Percentiles rank a stretch among this genome's conserved stretches.
These are phyloP conservation scores for Amblyopsis rosae DNA, from an alignment of 2,113 vertebrate genomes.

Conservation along the genomic window DNA sequence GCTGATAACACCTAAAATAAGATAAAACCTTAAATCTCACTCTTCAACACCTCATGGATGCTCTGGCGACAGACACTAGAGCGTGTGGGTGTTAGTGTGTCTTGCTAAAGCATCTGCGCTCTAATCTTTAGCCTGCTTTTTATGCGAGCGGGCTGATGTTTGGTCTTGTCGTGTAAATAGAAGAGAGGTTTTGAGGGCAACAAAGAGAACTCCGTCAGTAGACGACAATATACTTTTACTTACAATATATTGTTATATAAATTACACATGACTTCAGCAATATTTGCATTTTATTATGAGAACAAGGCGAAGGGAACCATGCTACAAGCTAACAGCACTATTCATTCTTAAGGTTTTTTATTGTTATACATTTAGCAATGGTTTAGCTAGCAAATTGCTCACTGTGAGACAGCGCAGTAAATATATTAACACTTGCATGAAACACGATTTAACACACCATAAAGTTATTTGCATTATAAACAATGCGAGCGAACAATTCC, in stretches of 20 bases:
- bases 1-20: too few relatives aligned
- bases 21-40: too few relatives aligned
- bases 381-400: slow-evolving; percentile 23
- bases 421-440: not conserved
- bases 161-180: slow-evolving; percentile 20
- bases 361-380: slow-evolving; percentile 21
- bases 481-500: too few relatives aligned
- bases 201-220: slow-evolving; percentile 42
- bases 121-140: slow-evolving; percentile 1
- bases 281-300: slow-evolving; percentile 17
- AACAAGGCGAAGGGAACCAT: slow-evolving; percentile 24
- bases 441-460: not conserved
- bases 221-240: slow-evolving; percentile 52
- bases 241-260: slow-evolving; percentile 1
- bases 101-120: too few relatives aligned
- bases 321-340: not conserved
- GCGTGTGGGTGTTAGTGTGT: too few relatives aligned
- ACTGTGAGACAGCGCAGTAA: slow-evolving; percentile 1
- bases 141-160: slow-evolving; percentile 38
- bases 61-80: too few relatives aligned
- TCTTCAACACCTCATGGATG: too few relatives aligned
- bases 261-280: slow-evolving; percentile 7
- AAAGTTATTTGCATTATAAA: not conserved
- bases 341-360: slow-evolving; percentile 14
- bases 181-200: slow-evolving; percentile 46